These are phyloP conservation scores for Corydoras maculifer DNA, from an alignment of 2,113 vertebrate species.

Conservation along the genomic window DNA sequence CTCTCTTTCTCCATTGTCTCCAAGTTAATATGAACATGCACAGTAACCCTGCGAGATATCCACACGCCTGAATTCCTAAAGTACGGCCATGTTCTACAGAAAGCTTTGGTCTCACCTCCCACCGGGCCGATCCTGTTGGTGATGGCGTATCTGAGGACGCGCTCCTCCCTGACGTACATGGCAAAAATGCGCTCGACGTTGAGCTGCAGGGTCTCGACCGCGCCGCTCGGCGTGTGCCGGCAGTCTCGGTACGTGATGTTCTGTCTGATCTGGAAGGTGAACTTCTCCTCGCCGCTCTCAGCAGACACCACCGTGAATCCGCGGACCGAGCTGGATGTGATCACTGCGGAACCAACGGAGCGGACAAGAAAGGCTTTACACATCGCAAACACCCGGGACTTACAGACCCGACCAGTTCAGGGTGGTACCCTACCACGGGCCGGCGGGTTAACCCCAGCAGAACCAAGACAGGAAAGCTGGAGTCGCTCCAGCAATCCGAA, in stretches of 20 bases:
- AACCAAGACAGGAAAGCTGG: too few relatives aligned
- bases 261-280: slow-evolving; percentile 77
- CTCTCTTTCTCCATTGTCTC: too few relatives aligned
- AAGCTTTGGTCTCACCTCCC: slow-evolving; percentile 61
- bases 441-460: too few relatives aligned
- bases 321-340: slow-evolving; percentile 71
- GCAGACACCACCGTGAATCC: slow-evolving; percentile 66
- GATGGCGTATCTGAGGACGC: slow-evolving; percentile 80
- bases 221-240: slow-evolving; percentile 48
- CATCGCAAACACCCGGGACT: background rate
- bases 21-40: too few relatives aligned
- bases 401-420: background rate
- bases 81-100: too few relatives aligned
- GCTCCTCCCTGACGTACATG: slow-evolving; percentile 79
- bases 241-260: slow-evolving; percentile 79
- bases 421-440: too few relatives aligned
- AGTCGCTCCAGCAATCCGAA: too few relatives aligned
- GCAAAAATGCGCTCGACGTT: slow-evolving; percentile 73
- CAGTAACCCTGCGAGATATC: too few relatives aligned
- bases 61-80: too few relatives aligned
- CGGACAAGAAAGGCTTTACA: background rate
- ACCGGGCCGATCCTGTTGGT: slow-evolving; percentile 78
- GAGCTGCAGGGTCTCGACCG: slow-evolving; percentile 65
- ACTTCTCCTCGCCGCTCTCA: slow-evolving; percentile 63
- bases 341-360: slow-evolving; percentile 47